Percentiles rank a stretch among this genome's conserved stretches.
Evolutionary conservation across 1,140 invertebrate genomes (phyloP).

Genomic region (Bombus balteatus): DNA sequence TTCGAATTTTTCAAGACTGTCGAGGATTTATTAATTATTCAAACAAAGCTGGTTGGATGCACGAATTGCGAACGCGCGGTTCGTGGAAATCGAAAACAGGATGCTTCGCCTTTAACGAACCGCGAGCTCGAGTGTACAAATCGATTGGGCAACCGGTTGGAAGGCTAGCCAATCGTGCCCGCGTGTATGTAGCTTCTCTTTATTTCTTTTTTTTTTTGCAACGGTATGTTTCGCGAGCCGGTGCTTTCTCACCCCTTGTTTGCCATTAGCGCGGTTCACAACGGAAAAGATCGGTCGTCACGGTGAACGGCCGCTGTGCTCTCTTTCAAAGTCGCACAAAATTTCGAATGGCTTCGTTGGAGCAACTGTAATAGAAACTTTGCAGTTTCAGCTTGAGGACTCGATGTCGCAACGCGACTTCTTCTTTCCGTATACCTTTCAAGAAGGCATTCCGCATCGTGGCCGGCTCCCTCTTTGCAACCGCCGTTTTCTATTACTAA

Average conservation of each 20-base stretch:
- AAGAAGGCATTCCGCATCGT: background rate
- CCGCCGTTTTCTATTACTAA: background rate
- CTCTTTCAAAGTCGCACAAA: background rate
- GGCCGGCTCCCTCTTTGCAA: background rate
- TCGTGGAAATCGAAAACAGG: constrained; percentile 78
- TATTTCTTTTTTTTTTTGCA: background rate
- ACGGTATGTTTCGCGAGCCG: background rate
- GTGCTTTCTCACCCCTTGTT: constrained; percentile 1
- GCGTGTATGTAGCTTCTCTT: background rate
- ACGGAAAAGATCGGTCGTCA: background rate
- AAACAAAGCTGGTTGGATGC: background rate
- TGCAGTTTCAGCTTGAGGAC: background rate
- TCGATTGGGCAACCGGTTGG: constrained; percentile 61
- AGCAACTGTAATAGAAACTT: background rate
- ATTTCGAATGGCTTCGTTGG: background rate
- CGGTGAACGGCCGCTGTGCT: background rate
- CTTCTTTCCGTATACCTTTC: background rate
- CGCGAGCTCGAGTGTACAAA: constrained; percentile 56
- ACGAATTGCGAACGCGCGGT: constrained; percentile 55
- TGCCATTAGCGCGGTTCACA: background rate
- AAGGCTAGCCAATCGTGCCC: background rate
- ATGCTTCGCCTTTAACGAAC: constrained; percentile 74
- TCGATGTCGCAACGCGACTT: background rate
- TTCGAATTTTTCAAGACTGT: background rate
- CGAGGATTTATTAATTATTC: background rate